Evolutionary conservation across 2,113 vertebrate species (phyloP).

Genomic region (Phasianus colchicus): DNA sequence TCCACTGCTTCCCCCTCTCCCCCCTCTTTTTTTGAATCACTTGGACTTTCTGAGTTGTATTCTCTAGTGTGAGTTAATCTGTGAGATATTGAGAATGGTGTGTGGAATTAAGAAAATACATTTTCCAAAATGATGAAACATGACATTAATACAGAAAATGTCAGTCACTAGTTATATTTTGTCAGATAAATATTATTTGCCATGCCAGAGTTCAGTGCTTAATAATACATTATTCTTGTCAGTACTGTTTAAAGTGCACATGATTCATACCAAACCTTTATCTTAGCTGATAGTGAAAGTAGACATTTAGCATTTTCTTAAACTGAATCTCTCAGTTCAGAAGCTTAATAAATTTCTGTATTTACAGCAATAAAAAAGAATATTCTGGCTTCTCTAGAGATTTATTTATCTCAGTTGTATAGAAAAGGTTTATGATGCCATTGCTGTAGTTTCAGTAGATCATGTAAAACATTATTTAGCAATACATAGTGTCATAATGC

Average conservation of each 20-base stretch:
- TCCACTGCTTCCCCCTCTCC: not conserved
- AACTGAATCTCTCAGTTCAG: slow-evolving; percentile 11
- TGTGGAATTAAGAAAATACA: slow-evolving; percentile 36
- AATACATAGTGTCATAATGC: not conserved
- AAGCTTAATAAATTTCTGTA: slow-evolving; percentile 34
- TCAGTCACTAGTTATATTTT: slow-evolving; percentile 59
- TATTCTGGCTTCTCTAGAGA: slow-evolving; percentile 11
- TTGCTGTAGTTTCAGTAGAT: not conserved
- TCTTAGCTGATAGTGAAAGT: slow-evolving; percentile 30
- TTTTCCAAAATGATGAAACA: slow-evolving; percentile 53
- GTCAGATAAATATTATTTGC: slow-evolving; percentile 61
- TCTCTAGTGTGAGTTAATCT: not conserved
- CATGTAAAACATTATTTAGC: slow-evolving; percentile 22
- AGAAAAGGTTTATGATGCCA: slow-evolving; percentile 11
- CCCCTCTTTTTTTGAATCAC: not conserved
- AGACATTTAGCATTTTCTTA: slow-evolving; percentile 35
- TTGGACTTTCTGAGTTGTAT: not conserved
- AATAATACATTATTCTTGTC: slow-evolving; percentile 45
- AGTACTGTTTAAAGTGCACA: slow-evolving; percentile 55
- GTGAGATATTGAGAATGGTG: not conserved
- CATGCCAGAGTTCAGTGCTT: slow-evolving; percentile 7
- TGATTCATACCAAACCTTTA: slow-evolving; percentile 61
- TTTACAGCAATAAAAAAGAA: slow-evolving; percentile 52
- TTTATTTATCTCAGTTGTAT: slow-evolving; percentile 49
- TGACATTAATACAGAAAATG: slow-evolving; percentile 33